Percentiles rank a stretch among this genome's conserved stretches.
phyloP scores from a whole-genome alignment of 2,888 invertebrate genomes.

The Amblyjoppa proteus region DNA sequence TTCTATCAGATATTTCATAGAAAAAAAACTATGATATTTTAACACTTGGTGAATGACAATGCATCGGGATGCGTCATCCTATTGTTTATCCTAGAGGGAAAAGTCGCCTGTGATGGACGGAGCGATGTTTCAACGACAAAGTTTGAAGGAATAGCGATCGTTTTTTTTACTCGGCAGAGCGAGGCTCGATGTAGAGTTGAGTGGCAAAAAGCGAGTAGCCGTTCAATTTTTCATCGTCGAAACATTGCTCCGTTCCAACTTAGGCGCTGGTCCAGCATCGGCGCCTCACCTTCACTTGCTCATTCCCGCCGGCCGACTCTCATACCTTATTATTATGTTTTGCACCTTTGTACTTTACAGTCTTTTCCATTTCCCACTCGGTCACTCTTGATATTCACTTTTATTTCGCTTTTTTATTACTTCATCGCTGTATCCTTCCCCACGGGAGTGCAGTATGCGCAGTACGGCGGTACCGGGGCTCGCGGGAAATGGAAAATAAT shows the following conservation, averaged over 20 bases:
- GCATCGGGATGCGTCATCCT: neutral
- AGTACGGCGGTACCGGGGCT: constrained; percentile 16
- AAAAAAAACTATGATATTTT: neutral
- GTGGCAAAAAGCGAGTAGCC: neutral
- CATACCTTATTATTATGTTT: constrained; percentile 35
- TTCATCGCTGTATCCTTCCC: constrained; percentile 27
- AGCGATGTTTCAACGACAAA: too few species aligned
- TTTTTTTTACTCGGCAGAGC: neutral
- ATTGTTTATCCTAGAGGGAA: neutral
- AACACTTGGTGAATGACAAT: neutral
- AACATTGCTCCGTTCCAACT: neutral
- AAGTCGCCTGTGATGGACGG: too few species aligned
- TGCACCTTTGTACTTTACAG: constrained; percentile 17
- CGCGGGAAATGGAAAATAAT: constrained; percentile 54
- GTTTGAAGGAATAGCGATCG: too few species aligned
- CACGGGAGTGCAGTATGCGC: constrained; percentile 9
- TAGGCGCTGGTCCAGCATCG: neutral
- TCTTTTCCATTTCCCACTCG: constrained; percentile 10
- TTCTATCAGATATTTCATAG: too few species aligned
- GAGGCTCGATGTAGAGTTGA: neutral
- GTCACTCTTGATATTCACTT: constrained; percentile 17
- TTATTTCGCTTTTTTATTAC: constrained; percentile 23
- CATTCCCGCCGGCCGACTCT: neutral
- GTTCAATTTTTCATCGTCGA: neutral
- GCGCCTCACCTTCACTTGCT: neutral